These are phyloP conservation scores for Andrena camellia DNA, from an alignment of 2,888 invertebrate species.

Conservation along the genomic window DNA sequence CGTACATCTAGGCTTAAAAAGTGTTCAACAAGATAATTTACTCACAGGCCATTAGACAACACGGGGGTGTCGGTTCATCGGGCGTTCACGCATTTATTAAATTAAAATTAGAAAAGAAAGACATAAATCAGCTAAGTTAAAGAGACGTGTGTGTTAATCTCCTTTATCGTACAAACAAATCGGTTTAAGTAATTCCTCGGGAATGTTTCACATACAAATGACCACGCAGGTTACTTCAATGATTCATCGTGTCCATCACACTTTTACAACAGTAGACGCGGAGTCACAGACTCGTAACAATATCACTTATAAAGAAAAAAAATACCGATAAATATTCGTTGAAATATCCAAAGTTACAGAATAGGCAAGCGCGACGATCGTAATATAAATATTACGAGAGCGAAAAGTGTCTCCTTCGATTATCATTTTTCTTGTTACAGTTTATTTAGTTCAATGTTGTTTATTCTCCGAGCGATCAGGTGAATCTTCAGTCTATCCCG, in stretches of 20 bases:
- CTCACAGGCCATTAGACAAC: slow-evolving; percentile 37
- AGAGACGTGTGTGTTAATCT: neutral
- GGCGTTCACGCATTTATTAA: slow-evolving; percentile 29
- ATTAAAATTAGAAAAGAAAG: slow-evolving; percentile 2
- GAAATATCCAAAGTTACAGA: slow-evolving; percentile 24
- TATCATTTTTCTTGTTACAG: slow-evolving; percentile 62
- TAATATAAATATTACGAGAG: slow-evolving; percentile 31
- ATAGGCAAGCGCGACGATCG: slow-evolving; percentile 8
- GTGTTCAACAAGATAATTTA: slow-evolving; percentile 39
- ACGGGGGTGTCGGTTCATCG: neutral
- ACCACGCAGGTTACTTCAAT: slow-evolving; percentile 22
- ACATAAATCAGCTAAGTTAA: slow-evolving; percentile 4
- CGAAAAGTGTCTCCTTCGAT: slow-evolving; percentile 35
- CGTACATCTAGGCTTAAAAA: slow-evolving; percentile 37
- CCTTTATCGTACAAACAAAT: slow-evolving; percentile 29
- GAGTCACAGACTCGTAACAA: slow-evolving; percentile 28
- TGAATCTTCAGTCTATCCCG: slow-evolving; percentile 78
- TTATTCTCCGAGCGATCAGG: slow-evolving; percentile 78
- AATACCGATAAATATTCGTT: slow-evolving; percentile 43
- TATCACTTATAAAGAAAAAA: slow-evolving; percentile 21
- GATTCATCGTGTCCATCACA: slow-evolving; percentile 6
- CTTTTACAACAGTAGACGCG: neutral
- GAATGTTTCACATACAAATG: slow-evolving; percentile 45
- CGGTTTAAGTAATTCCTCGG: slow-evolving; percentile 28
- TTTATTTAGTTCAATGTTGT: slow-evolving; percentile 77